Evolutionary conservation across 2,888 invertebrate species (phyloP).

Genomic region (Liopterus haemorrhoidalis): DNA sequence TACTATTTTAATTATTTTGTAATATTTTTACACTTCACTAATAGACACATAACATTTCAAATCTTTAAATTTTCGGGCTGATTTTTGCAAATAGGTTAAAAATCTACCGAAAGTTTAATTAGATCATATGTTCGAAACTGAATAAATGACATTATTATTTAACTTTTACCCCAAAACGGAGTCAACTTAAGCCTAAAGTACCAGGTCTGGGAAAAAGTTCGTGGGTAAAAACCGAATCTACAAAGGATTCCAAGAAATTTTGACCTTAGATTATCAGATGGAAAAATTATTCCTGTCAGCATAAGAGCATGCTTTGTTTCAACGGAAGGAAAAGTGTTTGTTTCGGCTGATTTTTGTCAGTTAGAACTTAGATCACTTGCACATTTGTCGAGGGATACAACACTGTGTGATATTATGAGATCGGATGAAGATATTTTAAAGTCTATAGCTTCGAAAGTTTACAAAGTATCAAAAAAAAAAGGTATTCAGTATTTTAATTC

Average conservation of each 20-base stretch:
- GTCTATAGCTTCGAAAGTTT: conserved; percentile 81
- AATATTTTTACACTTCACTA: too few species aligned
- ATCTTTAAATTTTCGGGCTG: too few species aligned
- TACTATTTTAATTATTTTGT: conserved; percentile 29
- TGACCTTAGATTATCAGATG: conserved; percentile 46
- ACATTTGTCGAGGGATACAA: conserved; percentile 75
- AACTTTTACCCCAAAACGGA: too few species aligned
- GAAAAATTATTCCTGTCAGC: conserved; percentile 48
- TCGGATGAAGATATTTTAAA: conserved; percentile 72
- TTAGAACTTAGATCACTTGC: conserved; percentile 89
- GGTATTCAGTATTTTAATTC: too few species aligned
- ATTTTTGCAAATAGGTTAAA: too few species aligned
- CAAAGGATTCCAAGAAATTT: conserved; percentile 90
- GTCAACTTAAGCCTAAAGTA: too few species aligned
- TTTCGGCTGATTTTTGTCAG: conserved; percentile 96
- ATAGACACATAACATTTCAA: too few species aligned
- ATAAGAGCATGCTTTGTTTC: conserved; percentile 67
- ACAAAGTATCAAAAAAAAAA: conserved; percentile 58
- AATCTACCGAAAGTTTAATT: too few species aligned
- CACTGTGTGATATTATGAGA: conserved; percentile 61
- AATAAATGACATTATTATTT: too few species aligned
- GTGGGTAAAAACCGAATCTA: conserved; percentile 89
- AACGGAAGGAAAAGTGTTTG: conserved; percentile 53
- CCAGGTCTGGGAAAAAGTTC: too few species aligned
- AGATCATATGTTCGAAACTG: too few species aligned